Percentiles rank a stretch among this genome's conserved stretches.
phyloP scores from a whole-genome alignment of 1,140 invertebrate genomes.

The Ganaspis sp. region DNA sequence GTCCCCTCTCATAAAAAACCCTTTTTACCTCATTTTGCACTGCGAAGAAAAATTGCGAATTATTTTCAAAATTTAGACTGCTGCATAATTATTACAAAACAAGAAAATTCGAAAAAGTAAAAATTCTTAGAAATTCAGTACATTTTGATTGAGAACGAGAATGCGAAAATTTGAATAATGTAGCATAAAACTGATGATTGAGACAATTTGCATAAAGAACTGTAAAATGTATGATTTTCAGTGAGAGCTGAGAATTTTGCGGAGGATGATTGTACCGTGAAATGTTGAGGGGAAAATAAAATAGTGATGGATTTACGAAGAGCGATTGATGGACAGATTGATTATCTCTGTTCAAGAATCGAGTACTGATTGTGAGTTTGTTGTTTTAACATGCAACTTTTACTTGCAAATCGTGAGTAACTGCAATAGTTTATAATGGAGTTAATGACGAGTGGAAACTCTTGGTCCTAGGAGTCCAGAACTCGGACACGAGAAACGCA shows the following conservation, averaged over 20 bases:
- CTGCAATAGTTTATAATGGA: background rate
- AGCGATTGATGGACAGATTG: background rate
- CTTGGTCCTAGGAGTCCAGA: constrained; percentile 7
- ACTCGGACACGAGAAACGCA: constrained; percentile 43
- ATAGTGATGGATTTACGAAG: background rate
- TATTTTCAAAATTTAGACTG: too few species aligned
- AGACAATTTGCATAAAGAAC: background rate
- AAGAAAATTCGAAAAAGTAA: too few species aligned
- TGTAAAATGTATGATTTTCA: background rate
- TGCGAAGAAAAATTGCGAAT: too few species aligned
- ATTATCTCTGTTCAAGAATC: constrained; percentile 1
- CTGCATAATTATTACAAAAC: too few species aligned
- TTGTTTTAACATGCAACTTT: constrained; percentile 36
- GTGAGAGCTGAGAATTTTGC: background rate
- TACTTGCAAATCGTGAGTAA: constrained; percentile 47
- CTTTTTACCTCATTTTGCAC: too few species aligned
- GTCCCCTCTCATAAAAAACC: too few species aligned
- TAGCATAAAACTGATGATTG: too few species aligned
- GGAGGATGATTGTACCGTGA: background rate
- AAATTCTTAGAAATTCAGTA: too few species aligned
- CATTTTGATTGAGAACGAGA: too few species aligned
- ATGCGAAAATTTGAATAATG: too few species aligned
- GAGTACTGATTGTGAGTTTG: too few species aligned
- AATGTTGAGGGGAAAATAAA: background rate
- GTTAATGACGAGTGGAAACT: constrained; percentile 20